Evolutionary conservation across 2,888 invertebrate genomes (phyloP), one percentile per base, ranked within the genome.

Genomic region (Euzophera pinguis): DNA sequence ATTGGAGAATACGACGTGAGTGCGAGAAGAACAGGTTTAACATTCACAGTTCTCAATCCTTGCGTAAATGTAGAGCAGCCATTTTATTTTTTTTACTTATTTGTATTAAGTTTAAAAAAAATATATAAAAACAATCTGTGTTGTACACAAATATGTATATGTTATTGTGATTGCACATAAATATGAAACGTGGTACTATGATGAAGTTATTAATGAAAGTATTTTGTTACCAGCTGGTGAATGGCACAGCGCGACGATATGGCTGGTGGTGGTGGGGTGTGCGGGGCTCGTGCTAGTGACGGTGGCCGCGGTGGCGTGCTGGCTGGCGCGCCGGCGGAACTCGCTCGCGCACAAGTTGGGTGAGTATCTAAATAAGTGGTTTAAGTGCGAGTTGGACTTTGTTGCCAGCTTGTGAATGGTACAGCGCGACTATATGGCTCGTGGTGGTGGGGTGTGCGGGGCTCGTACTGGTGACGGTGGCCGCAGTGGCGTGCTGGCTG

Each of bases 321-420:
- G 87, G 87, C 67, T 84, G 48, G 73, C 78, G 5, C 74, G 82
- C 1, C 78, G 87, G 9, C 71, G 81, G 52, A 78, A 73, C 60
- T 69, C 80, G 50, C 77, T 89, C n/a, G 78, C 84, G 7, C 85
- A 86, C 58, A 89, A 90, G 65, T 80, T 89, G 37, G 88, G 90
- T 89, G 53, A 67, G 65, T 57, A 22, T 22, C 5, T 3, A 22
- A 22, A 22, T 3, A 22, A 22, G 5, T 22, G 5, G 2, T 22
- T 22, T 3, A 22, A 22, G 22, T 2, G 22, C 2, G 3, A 22
- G 22, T 22, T 3, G 22, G n/a, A n/a, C n/a, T n/a, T n/a, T n/a
- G n/a, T n/a, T n/a, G n/a, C n/a, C 67, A 85, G 86, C 82, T 54
- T 81, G 75, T 45, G 81, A 78, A 53, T 74, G 75, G 71, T 76